phyloP scores from a whole-genome alignment of 2,888 invertebrate species.

The Abscondita cerata region DNA sequence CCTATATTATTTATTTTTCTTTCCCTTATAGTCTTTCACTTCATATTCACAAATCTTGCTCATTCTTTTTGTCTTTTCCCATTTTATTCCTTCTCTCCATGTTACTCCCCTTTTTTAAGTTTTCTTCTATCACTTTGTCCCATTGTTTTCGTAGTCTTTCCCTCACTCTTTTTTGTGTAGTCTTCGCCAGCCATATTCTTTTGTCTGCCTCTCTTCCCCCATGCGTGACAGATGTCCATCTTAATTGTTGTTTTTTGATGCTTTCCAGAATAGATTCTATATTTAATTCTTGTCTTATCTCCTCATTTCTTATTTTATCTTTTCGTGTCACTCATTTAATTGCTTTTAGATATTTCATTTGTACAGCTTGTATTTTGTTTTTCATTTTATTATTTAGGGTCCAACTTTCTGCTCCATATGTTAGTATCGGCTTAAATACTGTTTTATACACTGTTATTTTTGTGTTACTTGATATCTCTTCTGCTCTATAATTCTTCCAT shows the following conservation, averaged over 20 bases:
- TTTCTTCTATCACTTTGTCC: too few species aligned
- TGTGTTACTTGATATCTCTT: slow-evolving; percentile 10
- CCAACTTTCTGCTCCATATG: slow-evolving; percentile 7
- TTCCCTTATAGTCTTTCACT: too few species aligned
- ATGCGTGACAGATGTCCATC: not conserved
- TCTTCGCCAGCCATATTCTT: too few species aligned
- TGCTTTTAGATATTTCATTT: slow-evolving; percentile 3
- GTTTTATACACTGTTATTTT: slow-evolving; percentile 11
- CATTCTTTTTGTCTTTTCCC: too few species aligned
- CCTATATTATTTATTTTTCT: too few species aligned
- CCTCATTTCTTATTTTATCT: not conserved
- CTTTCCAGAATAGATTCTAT: too few species aligned
- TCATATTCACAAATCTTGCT: too few species aligned
- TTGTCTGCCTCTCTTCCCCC: not conserved
- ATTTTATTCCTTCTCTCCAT: too few species aligned
- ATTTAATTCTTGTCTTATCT: not conserved
- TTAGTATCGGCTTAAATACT: not conserved
- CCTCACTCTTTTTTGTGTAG: too few species aligned
- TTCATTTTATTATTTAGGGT: not conserved
- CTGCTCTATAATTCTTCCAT: not conserved
- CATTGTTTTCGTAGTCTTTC: too few species aligned
- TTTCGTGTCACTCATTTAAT: not conserved
- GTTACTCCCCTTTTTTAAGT: too few species aligned
- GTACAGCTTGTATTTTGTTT: slow-evolving; percentile 4
- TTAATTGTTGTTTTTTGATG: not conserved